Conservation (phyloP, 2,113 vertebrate species). For the Callopanchax toddi region DNA sequence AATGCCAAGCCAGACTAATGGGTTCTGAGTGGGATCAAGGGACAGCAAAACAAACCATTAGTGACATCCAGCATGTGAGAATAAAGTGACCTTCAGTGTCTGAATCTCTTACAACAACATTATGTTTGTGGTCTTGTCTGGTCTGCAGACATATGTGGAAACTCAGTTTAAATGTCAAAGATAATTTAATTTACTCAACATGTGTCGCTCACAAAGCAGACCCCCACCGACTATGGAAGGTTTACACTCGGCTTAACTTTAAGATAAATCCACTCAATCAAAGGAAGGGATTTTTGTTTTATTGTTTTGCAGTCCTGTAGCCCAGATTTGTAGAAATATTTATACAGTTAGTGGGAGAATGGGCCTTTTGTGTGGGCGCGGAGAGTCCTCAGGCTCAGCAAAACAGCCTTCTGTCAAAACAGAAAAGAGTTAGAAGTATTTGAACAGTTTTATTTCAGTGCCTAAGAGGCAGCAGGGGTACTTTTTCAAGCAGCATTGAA, state of each 20-base stretch:
- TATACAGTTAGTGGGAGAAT: constrained; percentile 61
- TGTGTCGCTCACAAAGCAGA: constrained; percentile 73
- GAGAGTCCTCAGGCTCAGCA: constrained; percentile 43
- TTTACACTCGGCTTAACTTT: constrained; percentile 52
- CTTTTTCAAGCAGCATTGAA: constrained; percentile 48
- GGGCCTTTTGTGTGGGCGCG: constrained; percentile 63
- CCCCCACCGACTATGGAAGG: constrained; percentile 49
- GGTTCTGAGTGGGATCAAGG: constrained; percentile 65
- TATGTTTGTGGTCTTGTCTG: constrained; percentile 55
- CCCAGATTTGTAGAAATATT: constrained; percentile 71
- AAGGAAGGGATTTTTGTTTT: constrained; percentile 63
- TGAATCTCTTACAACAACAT: constrained; percentile 67
- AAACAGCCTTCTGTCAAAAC: constrained; percentile 42
- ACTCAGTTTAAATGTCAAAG: constrained; percentile 75
- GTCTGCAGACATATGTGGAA: constrained; percentile 44
- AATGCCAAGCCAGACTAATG: constrained; percentile 64
- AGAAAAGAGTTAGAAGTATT: constrained; percentile 40
- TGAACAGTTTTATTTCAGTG: constrained; percentile 54
- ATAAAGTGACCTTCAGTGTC: constrained; percentile 59
- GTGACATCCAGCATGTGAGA: constrained; percentile 69
- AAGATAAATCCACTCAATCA: constrained; percentile 55
- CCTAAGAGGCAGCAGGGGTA: constrained; percentile 31
- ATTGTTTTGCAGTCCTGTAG: constrained; percentile 57
- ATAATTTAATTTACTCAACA: constrained; percentile 76
- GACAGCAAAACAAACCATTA: constrained; percentile 71